Percentiles rank a stretch among this genome's conserved stretches.
Evolutionary conservation across 2,888 invertebrate genomes (phyloP).

Genomic region (Platypus cylindrus): DNA sequence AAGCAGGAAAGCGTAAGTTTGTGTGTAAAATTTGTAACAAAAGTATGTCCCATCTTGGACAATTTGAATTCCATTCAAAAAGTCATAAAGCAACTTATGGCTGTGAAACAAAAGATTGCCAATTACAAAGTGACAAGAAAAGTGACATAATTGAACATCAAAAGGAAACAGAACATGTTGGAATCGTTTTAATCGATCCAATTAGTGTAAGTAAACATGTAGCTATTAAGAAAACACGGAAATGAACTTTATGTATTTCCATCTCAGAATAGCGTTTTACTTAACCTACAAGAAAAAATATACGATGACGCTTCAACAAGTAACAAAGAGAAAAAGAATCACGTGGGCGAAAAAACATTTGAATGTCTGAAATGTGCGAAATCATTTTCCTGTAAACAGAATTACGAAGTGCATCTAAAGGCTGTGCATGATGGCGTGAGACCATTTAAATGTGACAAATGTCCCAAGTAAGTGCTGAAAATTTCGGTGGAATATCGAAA

Average conservation of each 20-base stretch:
- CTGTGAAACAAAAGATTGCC: slow-evolving; percentile 33
- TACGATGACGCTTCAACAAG: not conserved
- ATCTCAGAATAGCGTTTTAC: slow-evolving; percentile 4
- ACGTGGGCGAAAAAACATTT: slow-evolving; percentile 2
- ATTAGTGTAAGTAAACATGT: too few relatives aligned
- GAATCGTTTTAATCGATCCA: slow-evolving; percentile 36
- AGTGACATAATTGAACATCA: slow-evolving; percentile 43
- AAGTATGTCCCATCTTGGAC: slow-evolving; percentile 39
- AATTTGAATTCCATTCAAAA: slow-evolving; percentile 42
- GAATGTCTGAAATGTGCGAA: slow-evolving; percentile 48
- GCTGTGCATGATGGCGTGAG: slow-evolving; percentile 45
- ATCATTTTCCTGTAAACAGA: slow-evolving; percentile 45
- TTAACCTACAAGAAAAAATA: not conserved
- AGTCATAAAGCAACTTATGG: slow-evolving; percentile 50
- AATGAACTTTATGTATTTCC: too few relatives aligned
- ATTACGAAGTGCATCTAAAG: slow-evolving; percentile 46
- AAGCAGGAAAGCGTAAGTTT: slow-evolving; percentile 23
- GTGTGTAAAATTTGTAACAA: slow-evolving; percentile 41
- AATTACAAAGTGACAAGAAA: slow-evolving; percentile 33
- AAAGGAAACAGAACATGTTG: slow-evolving; percentile 39
- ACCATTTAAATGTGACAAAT: slow-evolving; percentile 44
- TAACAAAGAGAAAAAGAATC: slow-evolving; percentile 3
- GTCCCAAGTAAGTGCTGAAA: slow-evolving; percentile 34
- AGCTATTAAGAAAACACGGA: too few relatives aligned
- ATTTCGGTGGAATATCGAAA: too few relatives aligned